phyloP scores from a whole-genome alignment of 1,140 invertebrate species.

The Gonatopus flavifemur region DNA sequence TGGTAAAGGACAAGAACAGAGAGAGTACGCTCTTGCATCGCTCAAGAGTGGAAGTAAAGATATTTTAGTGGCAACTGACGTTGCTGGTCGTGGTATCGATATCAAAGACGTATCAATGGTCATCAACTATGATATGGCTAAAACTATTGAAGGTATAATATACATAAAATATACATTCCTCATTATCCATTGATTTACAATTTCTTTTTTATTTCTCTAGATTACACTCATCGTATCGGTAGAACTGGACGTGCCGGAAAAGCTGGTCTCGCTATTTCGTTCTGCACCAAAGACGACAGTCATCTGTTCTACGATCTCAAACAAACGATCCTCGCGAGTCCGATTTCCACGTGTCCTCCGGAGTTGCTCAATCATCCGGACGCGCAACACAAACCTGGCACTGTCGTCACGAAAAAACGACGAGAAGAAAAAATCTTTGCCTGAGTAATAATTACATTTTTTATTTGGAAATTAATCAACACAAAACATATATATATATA shows the following conservation, averaged over 20 bases:
- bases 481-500: neutral
- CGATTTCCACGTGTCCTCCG: conserved; percentile 93
- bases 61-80: conserved; percentile 99
- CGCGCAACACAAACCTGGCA: conserved; percentile 96
- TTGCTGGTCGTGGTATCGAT: conserved; percentile 99
- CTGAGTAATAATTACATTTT: conserved; percentile 50
- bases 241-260: conserved; percentile 98
- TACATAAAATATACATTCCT: conserved; percentile 2
- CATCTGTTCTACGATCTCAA: conserved; percentile 97
- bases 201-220: conserved; percentile 57
- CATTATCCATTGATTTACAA: conserved; percentile 2
- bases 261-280: conserved; percentile 92
- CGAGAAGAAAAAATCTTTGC: conserved; percentile 95
- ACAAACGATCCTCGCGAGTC: conserved; percentile 84
- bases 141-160: conserved; percentile 85
- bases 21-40: conserved; percentile 96
- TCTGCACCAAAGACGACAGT: conserved; percentile 96
- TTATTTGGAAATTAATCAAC: neutral
- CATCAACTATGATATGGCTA: conserved; percentile 99
- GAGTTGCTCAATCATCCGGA: conserved; percentile 98
- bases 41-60: conserved; percentile 95
- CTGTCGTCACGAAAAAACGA: conserved; percentile 89
- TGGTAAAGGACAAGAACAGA: conserved; percentile 99
- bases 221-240: conserved; percentile 99
- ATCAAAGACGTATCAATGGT: conserved; percentile 99